Evolutionary conservation across 2,113 vertebrate genomes (phyloP), one percentile per base, ranked within the genome.

Genomic region (Accipiter cooperii): DNA sequence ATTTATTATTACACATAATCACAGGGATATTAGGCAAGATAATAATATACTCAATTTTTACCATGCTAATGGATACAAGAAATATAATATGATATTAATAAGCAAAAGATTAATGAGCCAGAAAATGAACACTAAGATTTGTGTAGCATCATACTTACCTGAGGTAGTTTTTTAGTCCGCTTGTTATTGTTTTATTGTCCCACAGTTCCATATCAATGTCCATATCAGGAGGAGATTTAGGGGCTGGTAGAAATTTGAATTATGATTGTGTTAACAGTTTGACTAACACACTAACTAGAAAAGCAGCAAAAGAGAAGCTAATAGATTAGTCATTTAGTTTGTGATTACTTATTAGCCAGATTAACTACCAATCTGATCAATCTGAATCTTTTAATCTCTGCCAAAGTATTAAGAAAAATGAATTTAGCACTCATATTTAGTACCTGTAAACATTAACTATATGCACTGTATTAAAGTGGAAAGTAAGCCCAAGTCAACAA

Each of bases 141-240:
- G 13, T 38, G 15, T 33, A 60, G 47, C 10, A 75, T 51, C n/a
- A 46, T 29, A 94, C 98, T 98, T 96, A 99, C 99, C 99, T 99
- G 98, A 99, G 99, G 98, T 99, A 99, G 98, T 99, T 99, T 98
- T 99, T 99, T 88, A 99, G 98, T 75, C 99, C 99, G 7, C 99
- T 99, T 75, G 99, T 99, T 96, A 99, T 99, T 10, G 99, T 99
- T 98, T 99, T 99, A 97, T 99, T 99, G 98, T 99, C 99, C 99
- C 99, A 99, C 65, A 98, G 97, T 87, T 99, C 99, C 77, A 99
- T 98, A 97, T 99, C 99, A 96, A 99, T 98, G 96, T 99, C 99
- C 97, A 99, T 98, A 94, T 99, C 99, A 84, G 98, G 98, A 78
- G 99, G 98, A 29, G 99, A 99, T 93, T 99, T 99, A 57, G 99